Base-by-base conservation (phyloP, 92 coral and sea anemone genomes). In the Bergia puertoricense region DNA sequence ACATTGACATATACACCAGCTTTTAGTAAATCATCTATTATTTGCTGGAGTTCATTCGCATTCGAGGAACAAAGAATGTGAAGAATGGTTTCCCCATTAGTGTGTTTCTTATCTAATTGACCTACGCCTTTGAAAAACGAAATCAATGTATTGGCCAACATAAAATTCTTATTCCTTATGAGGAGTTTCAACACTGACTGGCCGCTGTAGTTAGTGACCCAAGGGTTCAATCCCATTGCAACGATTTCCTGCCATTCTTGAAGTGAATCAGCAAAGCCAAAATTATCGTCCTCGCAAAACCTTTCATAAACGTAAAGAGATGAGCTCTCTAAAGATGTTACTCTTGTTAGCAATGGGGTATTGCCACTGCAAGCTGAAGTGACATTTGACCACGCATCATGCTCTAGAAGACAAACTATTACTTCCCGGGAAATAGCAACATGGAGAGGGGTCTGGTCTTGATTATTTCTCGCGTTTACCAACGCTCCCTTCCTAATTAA, bases 401-500 rank as follows among this genome's bases (percentile, higher is more conserved):
- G n/a, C 54, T 77, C 14, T 77, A 77, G 37, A 22, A 77, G 81
- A 46, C 40, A 43, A 5, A 11, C 54, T 18, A 42, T 3, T 77
- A 59, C 81, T 43, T 44, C 54, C 45, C 81, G 42, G 14, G 30
- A 46, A 18, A 45, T 45, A 14, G 81, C 81, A 8, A 77, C 20
- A 77, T 77, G 81, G 57, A 77, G 81, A 18, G 81, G 81, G 5
- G 81, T 77, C 54, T 42, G 57, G 36, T 77, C 81, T 44, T 42
- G n/a, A n/a, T 77, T 54, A 54, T 54, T 54, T 18, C 56, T 77
- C 18, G 37, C 59, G 20, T 77, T 77, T 8, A 77, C 81, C 7
- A 14, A 45, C 36, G 56, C 56, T 16, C 81, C 81, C 15, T 20
- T 77, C n/a, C 5, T 20, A 43, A 54, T 54, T 1, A 11, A 54